Conservation (phyloP, 2,113 vertebrate species). For the Oncorhynchus masou region DNA sequence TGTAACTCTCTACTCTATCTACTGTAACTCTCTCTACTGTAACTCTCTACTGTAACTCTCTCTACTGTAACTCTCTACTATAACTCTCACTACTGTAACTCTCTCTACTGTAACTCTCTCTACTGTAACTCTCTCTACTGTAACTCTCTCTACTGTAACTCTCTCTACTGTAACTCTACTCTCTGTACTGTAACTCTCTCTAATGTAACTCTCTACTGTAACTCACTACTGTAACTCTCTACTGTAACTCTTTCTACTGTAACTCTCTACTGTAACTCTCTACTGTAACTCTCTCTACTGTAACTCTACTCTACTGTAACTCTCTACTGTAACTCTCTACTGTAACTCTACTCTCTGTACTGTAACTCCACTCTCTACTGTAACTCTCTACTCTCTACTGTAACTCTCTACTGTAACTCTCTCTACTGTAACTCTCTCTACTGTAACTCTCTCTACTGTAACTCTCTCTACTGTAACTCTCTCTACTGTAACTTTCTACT, state of each 20-base stretch:
- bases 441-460: conserved; percentile 58
- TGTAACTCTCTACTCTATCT: conserved; percentile 46
- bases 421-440: conserved; percentile 16
- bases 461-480: conserved; percentile 60
- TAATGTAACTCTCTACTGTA: conserved; percentile 25
- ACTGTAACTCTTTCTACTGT: no score
- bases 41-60: conserved; percentile 62
- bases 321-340: conserved; percentile 39
- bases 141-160: no score
- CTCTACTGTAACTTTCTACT: not conserved
- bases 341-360: conserved; percentile 63
- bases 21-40: conserved; percentile 50
- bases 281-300: conserved; percentile 66
- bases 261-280: no score
- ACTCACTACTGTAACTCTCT: no score
- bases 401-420: conserved; percentile 36
- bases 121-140: no score
- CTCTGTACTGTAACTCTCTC: no score
- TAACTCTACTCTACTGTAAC: conserved; percentile 36
- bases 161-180: no score
- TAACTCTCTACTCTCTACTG: conserved; percentile 47
- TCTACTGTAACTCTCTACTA: conserved; percentile 53
- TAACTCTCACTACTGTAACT: conserved; percentile 45
- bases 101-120: conserved; percentile 35
- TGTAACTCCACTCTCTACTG: conserved; percentile 48